Base-by-base conservation (phyloP, 1,140 invertebrate species). In the Orussus abietinus region DNA sequence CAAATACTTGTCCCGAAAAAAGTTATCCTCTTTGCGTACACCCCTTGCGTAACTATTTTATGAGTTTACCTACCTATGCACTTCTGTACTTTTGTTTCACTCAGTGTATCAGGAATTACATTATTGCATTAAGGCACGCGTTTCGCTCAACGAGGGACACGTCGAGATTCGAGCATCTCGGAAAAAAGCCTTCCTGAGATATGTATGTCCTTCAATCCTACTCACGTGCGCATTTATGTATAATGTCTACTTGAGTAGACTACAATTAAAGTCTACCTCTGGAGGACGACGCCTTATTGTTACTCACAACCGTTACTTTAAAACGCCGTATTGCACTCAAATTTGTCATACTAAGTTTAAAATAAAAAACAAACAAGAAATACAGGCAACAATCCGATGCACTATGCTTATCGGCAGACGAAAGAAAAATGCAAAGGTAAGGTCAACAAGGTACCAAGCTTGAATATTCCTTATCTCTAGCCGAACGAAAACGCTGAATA, bases 101-200 rank as follows among this genome's bases (percentile, higher is more conserved):
- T n/a, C 22, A 25, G 22, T 6, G n/a, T n/a, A 25, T n/a, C 22
- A 7, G n/a, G 22, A 25, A 25, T 25, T 25, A n/a, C 22, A 25
- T 25, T 25, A 25, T 25, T 25, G 22, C 22, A n/a, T 25, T 25
- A 25, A 25, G 22, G 22, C 22, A 25, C 22, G n/a, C 22, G 22
- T 6, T n/a, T 25, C 22, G n/a, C n/a, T n/a, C n/a, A n/a, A n/a
- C n/a, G n/a, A n/a, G n/a, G n/a, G n/a, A n/a, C n/a, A n/a, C n/a
- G n/a, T n/a, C n/a, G n/a, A n/a, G n/a, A n/a, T n/a, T n/a, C n/a
- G n/a, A n/a, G n/a, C n/a, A n/a, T n/a, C n/a, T n/a, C n/a, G n/a
- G n/a, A n/a, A n/a, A n/a, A n/a, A n/a, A n/a, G n/a, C n/a, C n/a
- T 25, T 6, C n/a, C n/a, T 25, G n/a, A 7, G 6, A 7, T 25